Percentiles rank a stretch among this genome's conserved stretches.
Conservation (phyloP, 2,888 invertebrate genomes). For the Baccha elongata region DNA sequence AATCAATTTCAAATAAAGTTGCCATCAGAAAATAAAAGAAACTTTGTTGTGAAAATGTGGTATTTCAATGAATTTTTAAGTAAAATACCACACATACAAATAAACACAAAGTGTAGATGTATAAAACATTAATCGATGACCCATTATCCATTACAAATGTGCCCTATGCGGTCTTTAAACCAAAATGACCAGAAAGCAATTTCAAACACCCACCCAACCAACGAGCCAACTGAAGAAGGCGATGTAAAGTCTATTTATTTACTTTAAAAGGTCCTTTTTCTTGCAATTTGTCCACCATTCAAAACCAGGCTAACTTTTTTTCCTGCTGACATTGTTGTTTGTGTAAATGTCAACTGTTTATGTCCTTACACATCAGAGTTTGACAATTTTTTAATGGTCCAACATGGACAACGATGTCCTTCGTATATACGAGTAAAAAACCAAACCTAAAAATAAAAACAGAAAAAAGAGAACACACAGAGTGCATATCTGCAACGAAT, state of each 20-base stretch:
- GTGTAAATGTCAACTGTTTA: conserved; percentile 3
- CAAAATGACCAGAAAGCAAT: conserved; percentile 53
- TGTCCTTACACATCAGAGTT: conserved; percentile 52
- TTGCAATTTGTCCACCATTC: conserved; percentile 30
- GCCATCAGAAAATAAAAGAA: background rate
- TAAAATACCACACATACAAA: background rate
- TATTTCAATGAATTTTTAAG: conserved; percentile 10
- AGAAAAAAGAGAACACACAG: background rate
- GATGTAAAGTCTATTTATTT: conserved; percentile 43
- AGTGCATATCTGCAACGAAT: conserved; percentile 50
- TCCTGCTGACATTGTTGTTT: background rate
- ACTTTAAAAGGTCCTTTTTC: conserved; percentile 25
- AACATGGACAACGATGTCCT: conserved; percentile 32
- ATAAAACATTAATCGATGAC: conserved; percentile 17
- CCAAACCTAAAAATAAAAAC: background rate
- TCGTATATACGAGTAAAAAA: background rate
- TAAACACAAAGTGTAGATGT: background rate
- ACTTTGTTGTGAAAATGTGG: background rate
- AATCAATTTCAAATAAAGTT: background rate
- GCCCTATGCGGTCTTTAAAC: conserved; percentile 24
- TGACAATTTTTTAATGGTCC: conserved; percentile 70
- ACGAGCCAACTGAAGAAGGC: conserved; percentile 5
- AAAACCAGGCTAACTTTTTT: background rate
- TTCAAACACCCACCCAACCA: conserved; percentile 23
- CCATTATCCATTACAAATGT: conserved; percentile 18